Base-by-base conservation (phyloP, 2,888 invertebrate species). In the Cerastis rubricosa region DNA sequence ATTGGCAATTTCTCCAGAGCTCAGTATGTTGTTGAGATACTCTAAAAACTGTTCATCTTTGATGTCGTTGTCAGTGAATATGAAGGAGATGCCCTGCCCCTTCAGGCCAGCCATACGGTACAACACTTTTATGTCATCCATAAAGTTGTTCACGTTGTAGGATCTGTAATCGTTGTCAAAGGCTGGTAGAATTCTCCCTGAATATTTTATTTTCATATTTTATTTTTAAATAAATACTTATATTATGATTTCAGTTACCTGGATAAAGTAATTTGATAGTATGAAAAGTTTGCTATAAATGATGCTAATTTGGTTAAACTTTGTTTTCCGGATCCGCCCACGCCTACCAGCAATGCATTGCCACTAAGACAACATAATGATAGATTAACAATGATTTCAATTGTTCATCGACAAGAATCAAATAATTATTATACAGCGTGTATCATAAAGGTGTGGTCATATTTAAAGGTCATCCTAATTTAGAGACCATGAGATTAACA, bases 311-410 rank as follows among this genome's bases (percentile, higher is more conserved):
- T 97, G 0, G 99, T 99, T 79, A 99, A 97, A 88, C 99, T 99
- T 93, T 99, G 99, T 92, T 99, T 99, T 8, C 99, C 99, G 1
- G 99, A 99, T 65, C 99, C 99, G 68, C 99, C 99, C 3, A 99
- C 98, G 7, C 99, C 99, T 3, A 99, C 99, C 6, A 99, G 96
- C 87, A 99, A 94, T 0, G 98, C 98, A 91, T 98, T 98, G 19
- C 99, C 99, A 90, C 97, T 96, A 57, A 43, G 90, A 71, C 92
- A 49, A 49, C 11, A 51, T 45, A 25, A 43, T 12, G 22, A 61
- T 61, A 47, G 11, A 14, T 40, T 1, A 11, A 47, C 2, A 17
- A 14, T 66, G 0, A 75, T 1, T 4, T 22, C 22, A 14, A 51
- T 14, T 12, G 2, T 4, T 35, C 35, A 22, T 12, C 45, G 1